Conservation (phyloP, 2,113 vertebrate species). For the Burhinus oedicnemus region DNA sequence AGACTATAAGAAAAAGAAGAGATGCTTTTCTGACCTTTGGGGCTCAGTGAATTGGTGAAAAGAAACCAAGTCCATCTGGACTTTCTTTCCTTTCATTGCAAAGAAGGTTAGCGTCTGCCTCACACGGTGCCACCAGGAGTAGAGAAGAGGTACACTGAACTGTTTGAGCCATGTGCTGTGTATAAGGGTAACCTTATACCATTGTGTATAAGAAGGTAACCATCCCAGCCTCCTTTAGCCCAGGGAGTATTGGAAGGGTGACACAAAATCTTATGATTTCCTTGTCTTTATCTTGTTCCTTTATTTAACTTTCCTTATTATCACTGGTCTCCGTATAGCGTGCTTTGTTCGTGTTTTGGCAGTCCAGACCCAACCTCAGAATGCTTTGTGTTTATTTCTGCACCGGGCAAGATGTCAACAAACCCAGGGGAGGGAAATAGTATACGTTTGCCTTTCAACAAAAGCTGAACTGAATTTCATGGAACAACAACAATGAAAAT, state of each 20-base stretch:
- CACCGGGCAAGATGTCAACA: conserved; percentile 2
- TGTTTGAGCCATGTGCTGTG: background rate
- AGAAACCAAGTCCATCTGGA: background rate
- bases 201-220: background rate
- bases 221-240: background rate
- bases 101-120: background rate
- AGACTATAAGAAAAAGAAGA: background rate
- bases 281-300: background rate
- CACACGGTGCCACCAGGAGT: background rate
- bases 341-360: background rate
- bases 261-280: background rate
- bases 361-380: background rate
- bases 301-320: background rate
- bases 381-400: conserved; percentile 6
- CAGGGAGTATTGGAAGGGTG: background rate
- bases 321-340: background rate
- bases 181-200: background rate
- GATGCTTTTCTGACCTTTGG: background rate
- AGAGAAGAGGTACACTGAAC: background rate
- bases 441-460: background rate
- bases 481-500: background rate
- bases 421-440: background rate
- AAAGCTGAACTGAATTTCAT: background rate
- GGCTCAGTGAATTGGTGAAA: background rate
- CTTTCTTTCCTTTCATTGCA: background rate